Evolutionary conservation across 1,140 invertebrate species (phyloP).

Genomic region (Centruroides vittatus): DNA sequence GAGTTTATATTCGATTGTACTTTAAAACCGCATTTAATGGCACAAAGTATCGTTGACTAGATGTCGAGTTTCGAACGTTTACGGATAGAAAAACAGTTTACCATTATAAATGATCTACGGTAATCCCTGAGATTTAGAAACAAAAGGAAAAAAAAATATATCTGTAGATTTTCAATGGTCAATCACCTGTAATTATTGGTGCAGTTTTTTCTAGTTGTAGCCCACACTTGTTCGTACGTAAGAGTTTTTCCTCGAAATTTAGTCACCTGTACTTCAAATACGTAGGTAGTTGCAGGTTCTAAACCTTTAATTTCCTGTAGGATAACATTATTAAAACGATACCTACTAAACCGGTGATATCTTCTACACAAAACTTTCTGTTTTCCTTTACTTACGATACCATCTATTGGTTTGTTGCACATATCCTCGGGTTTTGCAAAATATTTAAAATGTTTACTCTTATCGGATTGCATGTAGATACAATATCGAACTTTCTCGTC

Average conservation of each 20-base stretch:
- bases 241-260: conserved; percentile 22
- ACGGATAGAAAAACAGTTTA: too few species aligned
- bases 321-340: conserved; percentile 18
- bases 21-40: too few species aligned
- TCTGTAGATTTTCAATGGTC: too few species aligned
- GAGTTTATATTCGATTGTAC: too few species aligned
- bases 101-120: too few species aligned
- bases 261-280: conserved; percentile 26
- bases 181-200: not conserved
- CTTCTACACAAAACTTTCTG: conserved; percentile 21
- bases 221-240: conserved; percentile 21
- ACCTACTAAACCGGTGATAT: conserved; percentile 16
- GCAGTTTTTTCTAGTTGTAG: conserved; percentile 6
- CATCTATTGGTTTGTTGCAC: conserved; percentile 4
- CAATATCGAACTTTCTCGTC: conserved; percentile 26
- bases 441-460: not conserved
- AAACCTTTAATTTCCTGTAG: conserved; percentile 23
- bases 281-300: conserved; percentile 21
- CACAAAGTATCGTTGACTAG: too few species aligned
- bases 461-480: conserved; percentile 22
- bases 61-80: too few species aligned
- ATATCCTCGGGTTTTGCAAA: conserved; percentile 16
- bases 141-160: too few species aligned
- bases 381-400: conserved; percentile 2
- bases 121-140: too few species aligned